phyloP scores from a whole-genome alignment of 2,888 invertebrate species.

The Drosophila kanekoi region DNA sequence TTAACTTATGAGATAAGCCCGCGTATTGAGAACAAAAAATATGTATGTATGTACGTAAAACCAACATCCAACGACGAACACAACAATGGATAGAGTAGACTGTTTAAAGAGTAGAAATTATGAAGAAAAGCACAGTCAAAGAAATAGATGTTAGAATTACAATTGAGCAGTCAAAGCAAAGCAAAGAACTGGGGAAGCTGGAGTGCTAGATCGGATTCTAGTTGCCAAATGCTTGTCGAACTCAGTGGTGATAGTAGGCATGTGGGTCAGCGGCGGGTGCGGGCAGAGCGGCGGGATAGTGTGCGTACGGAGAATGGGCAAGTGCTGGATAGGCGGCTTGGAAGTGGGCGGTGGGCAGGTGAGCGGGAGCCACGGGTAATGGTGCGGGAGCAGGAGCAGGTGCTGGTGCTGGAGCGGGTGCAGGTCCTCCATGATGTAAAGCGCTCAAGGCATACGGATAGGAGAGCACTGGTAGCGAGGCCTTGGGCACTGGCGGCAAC shows the following conservation, averaged over 20 bases:
- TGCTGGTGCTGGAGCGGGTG: slow-evolving; percentile 43
- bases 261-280: slow-evolving; percentile 67
- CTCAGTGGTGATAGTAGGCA: slow-evolving; percentile 77
- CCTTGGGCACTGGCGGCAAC: slow-evolving; percentile 73
- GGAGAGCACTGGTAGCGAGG: slow-evolving; percentile 51
- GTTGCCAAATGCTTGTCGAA: slow-evolving; percentile 10
- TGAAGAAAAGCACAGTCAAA: slow-evolving; percentile 12
- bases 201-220: slow-evolving; percentile 47
- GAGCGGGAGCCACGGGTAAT: slow-evolving; percentile 43
- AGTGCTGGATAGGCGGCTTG: slow-evolving; percentile 81
- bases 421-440: slow-evolving; percentile 50
- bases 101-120: slow-evolving; percentile 24
- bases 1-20: slow-evolving; percentile 35
- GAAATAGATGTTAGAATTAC: background rate
- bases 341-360: slow-evolving; percentile 68
- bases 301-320: slow-evolving; percentile 77
- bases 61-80: slow-evolving; percentile 61
- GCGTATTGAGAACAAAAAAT: slow-evolving; percentile 20
- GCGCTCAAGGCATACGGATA: slow-evolving; percentile 60
- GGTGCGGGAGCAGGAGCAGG: slow-evolving; percentile 59
- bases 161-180: slow-evolving; percentile 9
- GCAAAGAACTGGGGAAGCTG: slow-evolving; percentile 16
- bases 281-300: slow-evolving; percentile 60
- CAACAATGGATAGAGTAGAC: slow-evolving; percentile 44
- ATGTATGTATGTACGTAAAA: slow-evolving; percentile 33